Base-by-base conservation (phyloP, 2,888 invertebrate species). In the Colletes collaris region DNA sequence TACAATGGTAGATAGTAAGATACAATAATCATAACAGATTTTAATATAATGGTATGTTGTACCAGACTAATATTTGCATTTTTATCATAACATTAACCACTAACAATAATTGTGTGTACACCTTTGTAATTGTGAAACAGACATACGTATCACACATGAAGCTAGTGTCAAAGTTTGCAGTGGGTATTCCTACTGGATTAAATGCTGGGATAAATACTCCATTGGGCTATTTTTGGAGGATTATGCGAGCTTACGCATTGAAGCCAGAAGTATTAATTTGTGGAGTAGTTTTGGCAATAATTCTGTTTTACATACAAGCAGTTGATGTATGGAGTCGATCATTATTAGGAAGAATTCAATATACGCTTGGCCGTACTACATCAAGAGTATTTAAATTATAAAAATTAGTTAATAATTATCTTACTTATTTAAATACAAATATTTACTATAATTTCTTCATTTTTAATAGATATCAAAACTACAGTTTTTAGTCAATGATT, bases 111-210 rank as follows among this genome's bases (percentile, higher is more conserved):
- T 49, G 10, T 11, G 40, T 53, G 59, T 76, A 10, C 7, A 50
- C 27, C 8, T 56, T 60, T 80, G 40, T 72, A 35, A 74, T 77
- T 69, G 76, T 84, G 0, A 10, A 35, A 75, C 77, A 92, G 95
- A 97, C 97, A 49, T 97, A 97, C 93, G 94, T 97, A 86, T 97
- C 97, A 86, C 97, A 97, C 93, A 96, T 97, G 95, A 97, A 97
- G 95, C 94, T 97, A 86, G 94, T 97, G 92, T 97, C 97, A 67
- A 96, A 97, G 93, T 95, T 96, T 91, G 95, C 96, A 85, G 96
- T 97, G 93, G 96, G 96, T 93, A 94, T 97, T 90, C 96, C 92
- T 79, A 88, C 90, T 69, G 90, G 89, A 63, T 81, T 92, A 64
- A 90, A 90, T 71, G 86, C 88, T 63, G 92, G 90, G 69, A 84